Percentiles rank a stretch among this genome's conserved stretches.
phyloP scores from a whole-genome alignment of 2,797 vertebrate species.

The Aphelocoma californica region DNA sequence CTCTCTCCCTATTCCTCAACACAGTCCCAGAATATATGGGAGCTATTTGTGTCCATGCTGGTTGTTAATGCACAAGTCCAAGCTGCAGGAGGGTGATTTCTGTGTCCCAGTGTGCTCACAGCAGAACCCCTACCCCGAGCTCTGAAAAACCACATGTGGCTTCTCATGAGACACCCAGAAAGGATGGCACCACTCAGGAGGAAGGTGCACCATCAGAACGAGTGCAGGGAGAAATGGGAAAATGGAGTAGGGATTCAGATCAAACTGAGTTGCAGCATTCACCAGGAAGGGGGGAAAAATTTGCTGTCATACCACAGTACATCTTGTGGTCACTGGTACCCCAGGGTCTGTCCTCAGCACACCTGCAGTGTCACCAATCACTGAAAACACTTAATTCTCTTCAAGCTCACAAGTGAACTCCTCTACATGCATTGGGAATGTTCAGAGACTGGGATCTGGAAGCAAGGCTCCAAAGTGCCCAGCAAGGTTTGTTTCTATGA shows the following conservation, averaged over 20 bases:
- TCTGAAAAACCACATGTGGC: not conserved
- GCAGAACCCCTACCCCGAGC: not conserved
- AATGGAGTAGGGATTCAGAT: not conserved
- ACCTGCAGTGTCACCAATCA: not conserved
- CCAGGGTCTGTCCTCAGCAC: not conserved
- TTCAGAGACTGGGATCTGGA: not conserved
- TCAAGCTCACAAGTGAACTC: not conserved
- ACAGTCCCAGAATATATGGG: not conserved
- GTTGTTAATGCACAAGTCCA: not conserved
- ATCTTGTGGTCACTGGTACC: not conserved
- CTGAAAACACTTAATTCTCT: not conserved
- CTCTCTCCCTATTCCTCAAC: not conserved
- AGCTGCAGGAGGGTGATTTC: not conserved
- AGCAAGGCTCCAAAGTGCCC: not conserved
- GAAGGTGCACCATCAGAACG: not conserved
- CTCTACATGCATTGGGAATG: not conserved
- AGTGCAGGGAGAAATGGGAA: not conserved
- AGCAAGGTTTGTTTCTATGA: fast-evolving
- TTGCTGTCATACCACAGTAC: not conserved
- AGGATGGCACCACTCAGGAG: not conserved
- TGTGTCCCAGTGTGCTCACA: not conserved
- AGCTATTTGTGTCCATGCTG: not conserved
- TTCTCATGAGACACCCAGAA: not conserved
- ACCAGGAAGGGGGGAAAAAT: not conserved
- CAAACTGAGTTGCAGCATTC: not conserved